These are phyloP conservation scores for Chrysolina americana DNA, from an alignment of 2,888 invertebrate genomes.

Conservation along the genomic window DNA sequence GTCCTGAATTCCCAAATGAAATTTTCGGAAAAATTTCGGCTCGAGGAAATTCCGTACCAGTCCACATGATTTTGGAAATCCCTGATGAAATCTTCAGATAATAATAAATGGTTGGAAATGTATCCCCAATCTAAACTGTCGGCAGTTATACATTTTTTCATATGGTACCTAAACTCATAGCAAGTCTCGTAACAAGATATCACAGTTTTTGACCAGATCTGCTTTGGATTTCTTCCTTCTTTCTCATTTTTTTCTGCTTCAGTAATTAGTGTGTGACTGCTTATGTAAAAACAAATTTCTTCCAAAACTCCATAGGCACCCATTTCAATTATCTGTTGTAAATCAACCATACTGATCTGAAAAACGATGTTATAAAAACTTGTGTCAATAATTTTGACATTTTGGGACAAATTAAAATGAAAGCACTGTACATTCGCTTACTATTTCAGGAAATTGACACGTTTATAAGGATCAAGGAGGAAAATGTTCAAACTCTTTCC, in stretches of 20 bases:
- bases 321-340: neutral
- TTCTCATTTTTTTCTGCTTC: neutral
- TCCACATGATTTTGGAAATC: neutral
- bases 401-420: no score
- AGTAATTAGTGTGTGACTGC: neutral
- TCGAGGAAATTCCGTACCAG: neutral
- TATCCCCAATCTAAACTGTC: neutral
- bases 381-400: no score
- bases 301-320: neutral
- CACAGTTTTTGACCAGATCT: neutral
- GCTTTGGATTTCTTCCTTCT: neutral
- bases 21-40: neutral
- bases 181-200: neutral
- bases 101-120: neutral
- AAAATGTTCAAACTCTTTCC: neutral
- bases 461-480: no score
- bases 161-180: neutral
- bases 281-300: no score
- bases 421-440: no score
- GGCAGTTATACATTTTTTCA: neutral
- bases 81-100: neutral
- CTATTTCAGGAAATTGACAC: no score
- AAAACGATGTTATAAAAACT: neutral
- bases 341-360: neutral
- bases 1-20: neutral